Conservation (phyloP, 2,797 vertebrate genomes). For the Apodemus agrarius region DNA sequence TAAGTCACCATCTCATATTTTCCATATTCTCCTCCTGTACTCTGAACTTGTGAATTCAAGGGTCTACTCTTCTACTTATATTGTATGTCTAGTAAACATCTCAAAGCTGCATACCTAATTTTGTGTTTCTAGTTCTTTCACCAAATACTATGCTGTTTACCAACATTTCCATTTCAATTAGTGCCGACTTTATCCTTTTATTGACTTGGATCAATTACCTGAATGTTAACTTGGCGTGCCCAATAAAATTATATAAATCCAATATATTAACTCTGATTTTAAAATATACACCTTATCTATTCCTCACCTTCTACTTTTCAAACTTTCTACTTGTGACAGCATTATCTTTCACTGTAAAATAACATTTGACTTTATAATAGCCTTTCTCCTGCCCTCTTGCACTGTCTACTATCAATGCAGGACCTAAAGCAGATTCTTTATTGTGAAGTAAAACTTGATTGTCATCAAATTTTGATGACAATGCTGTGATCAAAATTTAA, state of each 20-base stretch:
- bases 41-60: not conserved
- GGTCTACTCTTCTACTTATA: not conserved
- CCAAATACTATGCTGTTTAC: not conserved
- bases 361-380: not conserved
- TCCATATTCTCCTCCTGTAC: not conserved
- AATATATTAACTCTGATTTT: not conserved
- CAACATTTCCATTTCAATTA: not conserved
- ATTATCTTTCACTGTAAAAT: not conserved
- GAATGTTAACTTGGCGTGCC: not conserved
- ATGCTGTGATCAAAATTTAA: not conserved
- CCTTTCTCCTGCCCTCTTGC: not conserved
- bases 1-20: not conserved
- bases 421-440: not conserved
- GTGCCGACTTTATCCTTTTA: not conserved
- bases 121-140: not conserved
- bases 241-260: slow-evolving; percentile 3
- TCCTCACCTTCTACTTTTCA: not conserved
- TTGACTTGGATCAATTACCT: not conserved
- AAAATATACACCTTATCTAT: not conserved
- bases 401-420: not conserved
- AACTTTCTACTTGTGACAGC: not conserved
- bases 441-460: not conserved
- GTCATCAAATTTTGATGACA: not conserved
- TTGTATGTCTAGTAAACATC: not conserved
- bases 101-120: not conserved